Percentiles rank a stretch among this genome's conserved stretches.
These are phyloP conservation scores for Pseudobourletiella spinata DNA, from an alignment of 1,140 invertebrate genomes.

Conservation along the genomic window DNA sequence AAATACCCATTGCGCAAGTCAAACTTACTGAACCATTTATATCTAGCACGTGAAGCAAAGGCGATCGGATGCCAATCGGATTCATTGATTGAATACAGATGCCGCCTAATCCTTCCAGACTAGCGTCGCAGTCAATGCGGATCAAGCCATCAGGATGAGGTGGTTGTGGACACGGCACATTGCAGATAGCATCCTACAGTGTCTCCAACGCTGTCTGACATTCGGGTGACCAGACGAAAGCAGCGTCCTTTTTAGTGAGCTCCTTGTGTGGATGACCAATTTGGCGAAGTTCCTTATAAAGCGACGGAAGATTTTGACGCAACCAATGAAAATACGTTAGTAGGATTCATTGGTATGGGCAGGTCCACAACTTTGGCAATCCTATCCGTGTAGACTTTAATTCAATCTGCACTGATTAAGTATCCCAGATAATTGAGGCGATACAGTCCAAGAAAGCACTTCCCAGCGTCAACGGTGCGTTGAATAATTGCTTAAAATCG, in stretches of 20 bases:
- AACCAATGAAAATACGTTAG: background rate
- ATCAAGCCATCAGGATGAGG: background rate
- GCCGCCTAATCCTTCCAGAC: too few relatives aligned
- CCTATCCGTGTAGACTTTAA: background rate
- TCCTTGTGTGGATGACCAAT: background rate
- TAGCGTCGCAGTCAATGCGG: too few relatives aligned
- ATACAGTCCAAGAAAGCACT: slow-evolving; percentile 26
- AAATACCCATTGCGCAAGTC: slow-evolving; percentile 13
- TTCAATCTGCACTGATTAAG: slow-evolving; percentile 20
- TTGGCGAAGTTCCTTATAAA: background rate
- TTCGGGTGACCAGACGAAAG: background rate
- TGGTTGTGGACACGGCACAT: background rate
- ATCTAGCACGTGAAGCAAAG: too few relatives aligned
- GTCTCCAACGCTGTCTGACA: background rate
- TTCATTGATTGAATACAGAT: too few relatives aligned
- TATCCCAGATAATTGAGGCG: slow-evolving; percentile 33
- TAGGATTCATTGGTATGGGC: background rate
- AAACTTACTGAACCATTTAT: slow-evolving; percentile 5
- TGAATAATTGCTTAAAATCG: slow-evolving; percentile 26
- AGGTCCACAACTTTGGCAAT: background rate
- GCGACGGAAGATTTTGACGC: background rate
- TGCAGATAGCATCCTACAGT: slow-evolving; percentile 10
- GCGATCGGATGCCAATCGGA: too few relatives aligned
- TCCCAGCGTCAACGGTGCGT: slow-evolving; percentile 22
- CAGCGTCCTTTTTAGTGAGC: background rate